Evolutionary conservation across 2,797 vertebrate genomes (phyloP).

Genomic region (Micromesistius poutassou): DNA sequence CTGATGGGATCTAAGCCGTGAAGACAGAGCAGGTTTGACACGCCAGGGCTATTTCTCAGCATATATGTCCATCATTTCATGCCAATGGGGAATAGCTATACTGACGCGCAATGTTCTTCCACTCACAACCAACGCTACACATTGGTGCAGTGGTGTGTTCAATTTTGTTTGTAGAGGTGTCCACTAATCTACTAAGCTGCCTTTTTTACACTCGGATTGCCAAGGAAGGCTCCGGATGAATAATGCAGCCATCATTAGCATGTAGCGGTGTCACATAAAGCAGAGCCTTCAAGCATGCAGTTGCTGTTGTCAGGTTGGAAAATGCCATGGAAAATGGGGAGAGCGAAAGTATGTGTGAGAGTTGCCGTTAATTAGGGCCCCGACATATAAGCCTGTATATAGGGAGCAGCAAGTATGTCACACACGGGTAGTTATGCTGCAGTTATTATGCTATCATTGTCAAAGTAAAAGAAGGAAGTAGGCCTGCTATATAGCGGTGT

Average conservation of each 20-base stretch:
- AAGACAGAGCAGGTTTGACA: background rate
- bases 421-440: background rate
- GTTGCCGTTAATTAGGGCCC: background rate
- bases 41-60: background rate
- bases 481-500: background rate
- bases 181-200: conserved; percentile 6
- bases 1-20: background rate
- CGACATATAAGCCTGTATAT: background rate
- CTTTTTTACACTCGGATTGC: conserved; percentile 10
- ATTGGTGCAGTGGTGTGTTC: background rate
- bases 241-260: conserved; percentile 35
- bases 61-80: background rate
- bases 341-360: background rate
- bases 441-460: background rate
- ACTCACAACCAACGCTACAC: background rate
- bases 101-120: background rate
- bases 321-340: background rate
- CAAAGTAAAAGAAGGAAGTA: background rate
- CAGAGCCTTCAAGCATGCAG: conserved; percentile 16
- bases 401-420: background rate
- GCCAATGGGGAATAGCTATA: background rate
- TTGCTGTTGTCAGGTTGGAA: conserved; percentile 19
- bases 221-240: conserved; percentile 32
- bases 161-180: background rate
- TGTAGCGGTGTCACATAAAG: conserved; percentile 26